Evolutionary conservation across 2,888 invertebrate genomes (phyloP).

Genomic region (Aleiodes alternator): DNA sequence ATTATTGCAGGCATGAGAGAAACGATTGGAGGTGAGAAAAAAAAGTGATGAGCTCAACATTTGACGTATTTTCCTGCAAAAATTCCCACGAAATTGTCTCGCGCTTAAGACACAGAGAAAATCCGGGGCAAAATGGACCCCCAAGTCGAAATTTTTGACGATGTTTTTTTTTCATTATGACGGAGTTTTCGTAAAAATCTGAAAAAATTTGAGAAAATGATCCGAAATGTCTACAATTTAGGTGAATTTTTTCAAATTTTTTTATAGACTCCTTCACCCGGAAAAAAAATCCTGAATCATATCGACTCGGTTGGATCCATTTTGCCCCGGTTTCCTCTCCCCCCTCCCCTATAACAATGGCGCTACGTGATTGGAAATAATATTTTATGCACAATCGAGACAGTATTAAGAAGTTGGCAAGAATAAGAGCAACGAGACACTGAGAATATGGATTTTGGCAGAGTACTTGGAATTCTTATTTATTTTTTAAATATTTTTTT

Average conservation of each 20-base stretch:
- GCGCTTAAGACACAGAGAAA: not conserved
- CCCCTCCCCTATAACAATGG: too few species aligned
- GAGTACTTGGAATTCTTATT: not conserved
- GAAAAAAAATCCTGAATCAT: too few species aligned
- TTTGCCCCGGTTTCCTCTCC: too few species aligned
- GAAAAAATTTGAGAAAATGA: too few species aligned
- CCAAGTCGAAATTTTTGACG: too few species aligned
- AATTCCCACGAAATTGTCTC: not conserved
- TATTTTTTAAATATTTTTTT: not conserved
- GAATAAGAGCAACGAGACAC: slow-evolving; percentile 13
- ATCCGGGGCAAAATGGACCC: not conserved
- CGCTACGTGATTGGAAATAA: slow-evolving; percentile 30
- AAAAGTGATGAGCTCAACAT: slow-evolving; percentile 28
- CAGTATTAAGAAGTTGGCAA: slow-evolving; percentile 27
- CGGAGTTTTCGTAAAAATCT: too few species aligned
- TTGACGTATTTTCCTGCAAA: not conserved
- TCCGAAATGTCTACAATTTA: too few species aligned
- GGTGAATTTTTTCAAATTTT: too few species aligned
- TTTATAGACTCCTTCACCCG: too few species aligned
- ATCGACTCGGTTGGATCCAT: too few species aligned
- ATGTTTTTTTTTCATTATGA: too few species aligned
- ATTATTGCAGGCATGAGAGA: slow-evolving; percentile 13
- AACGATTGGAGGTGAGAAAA: slow-evolving; percentile 19
- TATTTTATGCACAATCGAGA: slow-evolving; percentile 30
- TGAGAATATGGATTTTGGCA: slow-evolving; percentile 39